phyloP scores from a whole-genome alignment of 1,140 invertebrate genomes.

The Pogonognathellus flavescens region DNA sequence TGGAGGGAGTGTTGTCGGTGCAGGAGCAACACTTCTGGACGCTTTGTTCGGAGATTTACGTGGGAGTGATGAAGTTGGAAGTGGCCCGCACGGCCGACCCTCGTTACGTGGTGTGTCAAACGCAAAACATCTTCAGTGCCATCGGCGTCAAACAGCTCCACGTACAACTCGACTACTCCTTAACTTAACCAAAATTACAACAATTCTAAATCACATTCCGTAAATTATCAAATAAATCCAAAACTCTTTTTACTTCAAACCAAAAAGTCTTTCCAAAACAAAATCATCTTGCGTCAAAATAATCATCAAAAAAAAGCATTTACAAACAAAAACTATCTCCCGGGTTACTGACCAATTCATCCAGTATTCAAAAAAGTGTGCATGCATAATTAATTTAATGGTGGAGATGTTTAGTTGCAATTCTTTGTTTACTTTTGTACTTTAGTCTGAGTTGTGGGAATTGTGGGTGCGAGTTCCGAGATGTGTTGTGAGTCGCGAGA shows the following conservation, averaged over 20 bases:
- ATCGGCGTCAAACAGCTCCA: slow-evolving; percentile 91
- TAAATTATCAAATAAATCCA: slow-evolving; percentile 35
- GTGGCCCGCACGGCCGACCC: slow-evolving; percentile 91
- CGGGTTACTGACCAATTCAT: no score
- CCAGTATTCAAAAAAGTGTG: no score
- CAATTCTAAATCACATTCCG: not conserved
- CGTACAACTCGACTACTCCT: slow-evolving; percentile 91
- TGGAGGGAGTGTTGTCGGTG: slow-evolving; percentile 91
- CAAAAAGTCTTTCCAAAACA: not conserved
- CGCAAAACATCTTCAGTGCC: slow-evolving; percentile 92
- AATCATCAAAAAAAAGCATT: no score
- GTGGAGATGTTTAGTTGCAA: no score
- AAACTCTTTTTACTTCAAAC: slow-evolving; percentile 14
- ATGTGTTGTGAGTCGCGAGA: no score
- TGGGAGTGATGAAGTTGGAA: slow-evolving; percentile 93
- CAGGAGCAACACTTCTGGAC: slow-evolving; percentile 99
- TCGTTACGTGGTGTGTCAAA: slow-evolving; percentile 90
- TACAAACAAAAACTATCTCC: no score
- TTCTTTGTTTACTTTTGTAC: no score
- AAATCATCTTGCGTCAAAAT: no score
- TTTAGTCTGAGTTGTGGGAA: no score
- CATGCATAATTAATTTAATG: no score
- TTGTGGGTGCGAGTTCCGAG: no score
- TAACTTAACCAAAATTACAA: slow-evolving; percentile 66
- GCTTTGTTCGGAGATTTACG: slow-evolving; percentile 90